Conservation (phyloP, 2,888 invertebrate species). For the Pristionchus exspectatus region DNA sequence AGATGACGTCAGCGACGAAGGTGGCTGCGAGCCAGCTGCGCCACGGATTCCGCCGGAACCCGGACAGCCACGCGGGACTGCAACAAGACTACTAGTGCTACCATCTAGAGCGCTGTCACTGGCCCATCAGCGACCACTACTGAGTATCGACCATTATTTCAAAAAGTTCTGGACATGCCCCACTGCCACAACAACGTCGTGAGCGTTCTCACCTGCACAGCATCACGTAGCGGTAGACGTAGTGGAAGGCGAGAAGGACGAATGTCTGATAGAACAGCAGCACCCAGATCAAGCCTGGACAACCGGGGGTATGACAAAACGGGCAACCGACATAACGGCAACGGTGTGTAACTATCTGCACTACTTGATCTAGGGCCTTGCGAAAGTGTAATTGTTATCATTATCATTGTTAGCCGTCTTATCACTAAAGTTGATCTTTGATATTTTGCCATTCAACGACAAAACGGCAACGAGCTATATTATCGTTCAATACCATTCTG, state of each 20-base stretch:
- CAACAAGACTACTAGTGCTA: not conserved
- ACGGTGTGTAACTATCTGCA: too few species aligned
- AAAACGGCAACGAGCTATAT: too few species aligned
- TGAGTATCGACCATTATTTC: not conserved
- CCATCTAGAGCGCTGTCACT: too few species aligned
- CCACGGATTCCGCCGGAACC: not conserved
- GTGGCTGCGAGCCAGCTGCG: not conserved
- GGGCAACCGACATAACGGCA: not conserved
- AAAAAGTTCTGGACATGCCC: too few species aligned
- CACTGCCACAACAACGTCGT: too few species aligned
- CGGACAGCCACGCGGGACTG: not conserved
- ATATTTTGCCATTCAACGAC: too few species aligned
- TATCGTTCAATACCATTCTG: too few species aligned
- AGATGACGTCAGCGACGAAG: not conserved
- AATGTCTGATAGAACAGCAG: constrained; percentile 8
- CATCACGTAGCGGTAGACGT: not conserved
- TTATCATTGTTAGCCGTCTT: too few species aligned
- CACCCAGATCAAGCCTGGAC: not conserved
- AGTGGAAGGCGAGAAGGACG: not conserved
- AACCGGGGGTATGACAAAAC: not conserved
- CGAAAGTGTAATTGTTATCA: too few species aligned
- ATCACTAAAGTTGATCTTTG: too few species aligned
- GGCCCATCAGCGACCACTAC: too few species aligned
- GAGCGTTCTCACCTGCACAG: not conserved
- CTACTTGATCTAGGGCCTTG: too few species aligned